phyloP scores from a whole-genome alignment of 1,140 invertebrate species.

The Sarcophaga peregrina region DNA sequence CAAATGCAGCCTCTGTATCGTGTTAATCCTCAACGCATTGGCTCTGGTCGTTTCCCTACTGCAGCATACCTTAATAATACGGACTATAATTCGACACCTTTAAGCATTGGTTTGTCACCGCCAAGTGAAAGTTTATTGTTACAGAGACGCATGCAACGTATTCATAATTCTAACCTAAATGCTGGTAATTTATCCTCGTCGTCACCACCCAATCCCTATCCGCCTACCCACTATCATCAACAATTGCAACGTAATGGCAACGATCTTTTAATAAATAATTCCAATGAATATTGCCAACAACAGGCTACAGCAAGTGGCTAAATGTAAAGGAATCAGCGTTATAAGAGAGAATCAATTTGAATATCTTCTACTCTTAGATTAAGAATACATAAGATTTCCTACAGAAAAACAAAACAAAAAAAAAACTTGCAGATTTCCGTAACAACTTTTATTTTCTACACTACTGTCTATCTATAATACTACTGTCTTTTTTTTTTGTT shows the following conservation, averaged over 20 bases:
- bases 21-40: slow-evolving; percentile 39
- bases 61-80: neutral
- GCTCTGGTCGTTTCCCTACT: slow-evolving; percentile 43
- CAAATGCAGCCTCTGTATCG: slow-evolving; percentile 14
- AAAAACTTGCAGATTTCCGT: too few relatives aligned
- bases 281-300: slow-evolving; percentile 44
- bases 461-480: neutral
- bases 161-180: neutral
- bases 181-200: neutral
- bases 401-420: too few relatives aligned
- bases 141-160: slow-evolving; percentile 70
- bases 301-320: slow-evolving; percentile 62
- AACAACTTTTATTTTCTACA: too few relatives aligned
- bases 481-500: neutral
- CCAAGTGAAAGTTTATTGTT: slow-evolving; percentile 85
- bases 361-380: neutral
- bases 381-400: neutral
- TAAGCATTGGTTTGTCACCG: slow-evolving; percentile 81
- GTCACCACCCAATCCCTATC: neutral
- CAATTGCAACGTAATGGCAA: slow-evolving; percentile 21
- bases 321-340: neutral
- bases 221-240: neutral
- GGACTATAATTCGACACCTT: slow-evolving; percentile 45
- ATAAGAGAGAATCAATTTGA: neutral
- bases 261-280: slow-evolving; percentile 18